Percentiles rank a stretch among this genome's conserved stretches.
Evolutionary conservation across 30 jellyfish, hydroid and myxozoan genomes (phyloP).

Genomic region (Catostylus mosaicus): DNA sequence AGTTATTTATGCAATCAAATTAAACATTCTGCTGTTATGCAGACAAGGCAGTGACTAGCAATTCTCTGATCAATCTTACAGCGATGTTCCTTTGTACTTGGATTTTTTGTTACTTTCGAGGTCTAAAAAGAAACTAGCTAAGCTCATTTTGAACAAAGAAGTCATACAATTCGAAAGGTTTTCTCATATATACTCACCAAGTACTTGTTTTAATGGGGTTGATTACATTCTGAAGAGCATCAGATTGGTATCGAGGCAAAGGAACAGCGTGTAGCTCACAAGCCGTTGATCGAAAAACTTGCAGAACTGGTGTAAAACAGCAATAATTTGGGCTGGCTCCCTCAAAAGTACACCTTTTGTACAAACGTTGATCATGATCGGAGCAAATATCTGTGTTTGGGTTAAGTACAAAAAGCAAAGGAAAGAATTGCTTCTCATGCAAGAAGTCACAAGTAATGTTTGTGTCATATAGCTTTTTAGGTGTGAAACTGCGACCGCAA

Average conservation of each 20-base stretch:
- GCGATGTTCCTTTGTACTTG: no score
- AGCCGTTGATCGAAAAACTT: conserved; percentile 6
- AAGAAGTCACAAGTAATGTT: not conserved
- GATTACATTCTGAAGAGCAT: conserved; percentile 22
- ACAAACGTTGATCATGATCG: conserved; percentile 62
- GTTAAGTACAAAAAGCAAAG: not conserved
- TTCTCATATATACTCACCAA: conserved; percentile 4
- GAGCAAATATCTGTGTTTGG: conserved; percentile 39
- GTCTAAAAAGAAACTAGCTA: not conserved
- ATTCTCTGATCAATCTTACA: no score
- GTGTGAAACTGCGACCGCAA: not conserved
- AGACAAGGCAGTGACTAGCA: no score
- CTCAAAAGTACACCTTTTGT: conserved; percentile 43
- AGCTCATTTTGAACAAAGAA: no score
- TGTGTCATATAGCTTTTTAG: not conserved
- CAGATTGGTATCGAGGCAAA: conserved; percentile 53
- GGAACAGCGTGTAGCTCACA: conserved; percentile 52
- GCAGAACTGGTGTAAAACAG: conserved; percentile 51
- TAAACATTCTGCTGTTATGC: no score
- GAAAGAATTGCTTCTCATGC: not conserved
- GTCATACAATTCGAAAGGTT: not conserved
- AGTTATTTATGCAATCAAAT: no score
- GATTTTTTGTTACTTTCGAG: no score
- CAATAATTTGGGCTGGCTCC: not conserved
- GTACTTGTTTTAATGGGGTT: conserved; percentile 20